Base-by-base conservation (phyloP, 1,140 invertebrate species). In the Papilio aristodemus region DNA sequence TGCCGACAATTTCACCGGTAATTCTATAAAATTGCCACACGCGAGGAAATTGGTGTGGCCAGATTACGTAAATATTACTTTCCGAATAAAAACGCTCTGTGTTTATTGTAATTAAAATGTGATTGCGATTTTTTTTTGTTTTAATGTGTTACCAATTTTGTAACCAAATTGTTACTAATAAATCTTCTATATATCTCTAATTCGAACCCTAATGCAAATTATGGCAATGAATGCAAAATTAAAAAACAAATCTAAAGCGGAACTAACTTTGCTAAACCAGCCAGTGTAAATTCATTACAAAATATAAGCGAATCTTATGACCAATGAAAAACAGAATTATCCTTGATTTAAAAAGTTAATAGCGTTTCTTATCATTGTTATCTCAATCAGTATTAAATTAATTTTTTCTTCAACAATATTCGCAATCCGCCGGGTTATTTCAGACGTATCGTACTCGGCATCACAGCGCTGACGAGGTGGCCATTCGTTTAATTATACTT, bases 21-120 rank as follows among this genome's bases (percentile, higher is more conserved):
- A 88, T 90, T 89, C 85, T 87, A 85, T 86, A 89, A 86, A 83
- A 87, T 90, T 89, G 83, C 86, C 80, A 79, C 83, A 86, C 83
- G 81, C 84, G 83, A 64, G 19, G 27, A 32, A 32, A 43, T 64
- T 64, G 13, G 14, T 60, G 62, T 43, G 62, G 19, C 62, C 4
- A 19, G 10, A 37, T 54, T 59, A 27, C 19, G 27, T 4, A 36
- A 13, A 32, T 59, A 27, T 59, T 19, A 54, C 46, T 17, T 22
- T 22, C 22, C 22, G 1, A 19, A 32, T 32, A 32, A 54, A 54
- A 22, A 19, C 10, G 46, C 46, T 0, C 38, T 39, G 50, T 60
- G 50, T 60, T 68, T 64, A 67, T 58, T 69, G 46, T 54, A 9
- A 19, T 25, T 54, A 54, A 11, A 54, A 22, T 54, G 19, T 25